phyloP scores from a whole-genome alignment of 1,140 invertebrate species.

The Ylistrum balloti region DNA sequence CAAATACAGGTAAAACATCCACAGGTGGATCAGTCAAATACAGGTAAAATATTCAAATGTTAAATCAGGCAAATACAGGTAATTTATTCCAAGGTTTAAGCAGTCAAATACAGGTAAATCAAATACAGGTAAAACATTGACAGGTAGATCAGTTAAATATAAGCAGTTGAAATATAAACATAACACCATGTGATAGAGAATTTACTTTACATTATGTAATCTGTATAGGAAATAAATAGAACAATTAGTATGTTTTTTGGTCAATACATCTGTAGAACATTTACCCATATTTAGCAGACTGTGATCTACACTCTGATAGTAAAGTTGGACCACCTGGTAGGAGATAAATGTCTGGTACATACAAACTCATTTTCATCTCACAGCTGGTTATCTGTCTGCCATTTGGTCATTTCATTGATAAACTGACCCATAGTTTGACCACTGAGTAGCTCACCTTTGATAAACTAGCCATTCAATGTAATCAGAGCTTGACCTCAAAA shows the following conservation, averaged over 20 bases:
- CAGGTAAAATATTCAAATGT: not conserved
- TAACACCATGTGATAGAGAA: no score
- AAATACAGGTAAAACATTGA: not conserved
- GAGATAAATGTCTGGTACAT: not conserved
- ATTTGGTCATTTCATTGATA: conserved; percentile 28
- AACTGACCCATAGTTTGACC: conserved; percentile 7
- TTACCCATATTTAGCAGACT: not conserved
- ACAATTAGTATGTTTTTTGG: no score
- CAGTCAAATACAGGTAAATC: not conserved
- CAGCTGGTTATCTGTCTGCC: conserved; percentile 17
- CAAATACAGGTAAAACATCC: not conserved
- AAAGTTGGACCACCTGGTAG: not conserved
- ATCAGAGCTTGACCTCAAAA: not conserved
- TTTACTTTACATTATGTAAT: no score
- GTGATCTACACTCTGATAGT: not conserved
- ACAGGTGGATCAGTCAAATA: not conserved
- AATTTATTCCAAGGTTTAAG: not conserved
- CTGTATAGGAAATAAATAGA: no score
- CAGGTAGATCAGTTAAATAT: no score
- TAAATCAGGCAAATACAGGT: not conserved
- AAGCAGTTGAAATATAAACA: no score
- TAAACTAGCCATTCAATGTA: not conserved
- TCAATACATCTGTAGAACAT: not conserved
- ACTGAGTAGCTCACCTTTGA: not conserved
- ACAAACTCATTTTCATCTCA: not conserved